These are phyloP conservation scores for Cavia aperea DNA, from an alignment of 2,113 vertebrate genomes.

Conservation along the genomic window DNA sequence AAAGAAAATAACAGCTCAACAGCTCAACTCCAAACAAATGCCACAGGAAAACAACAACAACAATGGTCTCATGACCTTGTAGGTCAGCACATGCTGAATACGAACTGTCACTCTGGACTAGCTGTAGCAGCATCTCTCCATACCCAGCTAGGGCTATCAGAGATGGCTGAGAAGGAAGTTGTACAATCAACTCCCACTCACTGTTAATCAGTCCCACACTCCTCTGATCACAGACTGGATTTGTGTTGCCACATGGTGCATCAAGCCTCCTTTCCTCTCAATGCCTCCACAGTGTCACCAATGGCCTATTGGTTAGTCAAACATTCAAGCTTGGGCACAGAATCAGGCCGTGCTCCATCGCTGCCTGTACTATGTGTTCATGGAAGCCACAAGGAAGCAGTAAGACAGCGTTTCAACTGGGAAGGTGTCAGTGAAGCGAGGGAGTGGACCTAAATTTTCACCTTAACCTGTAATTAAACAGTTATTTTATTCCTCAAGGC, in stretches of 20 bases:
- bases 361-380: too few species aligned
- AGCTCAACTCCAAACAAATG: neutral
- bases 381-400: neutral
- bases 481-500: rapidly evolving
- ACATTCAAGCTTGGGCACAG: neutral
- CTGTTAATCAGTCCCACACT: too few species aligned
- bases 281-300: neutral
- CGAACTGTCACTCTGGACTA: neutral
- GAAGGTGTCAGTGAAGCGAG: neutral
- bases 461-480: neutral
- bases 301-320: neutral
- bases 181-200: neutral
- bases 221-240: neutral
- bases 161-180: neutral
- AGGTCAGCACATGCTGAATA: neutral
- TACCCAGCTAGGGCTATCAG: rapidly evolving
- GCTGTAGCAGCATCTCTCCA: neutral
- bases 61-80: rapidly evolving
- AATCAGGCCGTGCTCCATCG: rapidly evolving
- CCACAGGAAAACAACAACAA: neutral
- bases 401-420: neutral
- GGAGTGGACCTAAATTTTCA: neutral
- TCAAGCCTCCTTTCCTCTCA: neutral
- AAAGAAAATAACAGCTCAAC: too few species aligned
- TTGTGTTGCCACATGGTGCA: rapidly evolving